phyloP scores from a whole-genome alignment of 2,888 invertebrate genomes.

The Cryptocephalus moraei region DNA sequence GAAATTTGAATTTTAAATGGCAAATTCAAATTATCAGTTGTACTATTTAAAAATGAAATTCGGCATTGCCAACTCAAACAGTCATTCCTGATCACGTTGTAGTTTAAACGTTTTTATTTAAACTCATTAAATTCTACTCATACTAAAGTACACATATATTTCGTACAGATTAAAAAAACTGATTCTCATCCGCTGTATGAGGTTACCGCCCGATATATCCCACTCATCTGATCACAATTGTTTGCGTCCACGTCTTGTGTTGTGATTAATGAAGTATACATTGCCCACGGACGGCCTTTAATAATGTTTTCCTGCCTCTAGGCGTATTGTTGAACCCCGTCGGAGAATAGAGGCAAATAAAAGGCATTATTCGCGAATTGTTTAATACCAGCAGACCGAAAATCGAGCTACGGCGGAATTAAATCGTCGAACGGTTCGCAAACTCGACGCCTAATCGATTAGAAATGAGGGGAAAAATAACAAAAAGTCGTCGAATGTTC shows the following conservation, averaged over 20 bases:
- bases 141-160: neutral
- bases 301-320: conserved; percentile 23
- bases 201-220: neutral
- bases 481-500: too few relatives aligned
- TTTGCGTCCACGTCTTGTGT: conserved; percentile 3
- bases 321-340: conserved; percentile 32
- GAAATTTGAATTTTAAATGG: too few relatives aligned
- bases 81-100: too few relatives aligned
- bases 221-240: conserved; percentile 4
- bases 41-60: too few relatives aligned
- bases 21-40: too few relatives aligned
- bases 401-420: conserved; percentile 7
- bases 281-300: conserved; percentile 7
- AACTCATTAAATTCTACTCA: neutral
- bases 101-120: too few relatives aligned
- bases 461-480: conserved; percentile 13
- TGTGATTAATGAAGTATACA: conserved; percentile 14
- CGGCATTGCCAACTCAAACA: too few relatives aligned
- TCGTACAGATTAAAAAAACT: neutral
- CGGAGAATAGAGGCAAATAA: conserved; percentile 18
- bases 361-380: conserved; percentile 15
- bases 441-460: conserved; percentile 17
- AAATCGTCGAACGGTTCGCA: conserved; percentile 8
- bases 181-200: too few relatives aligned
- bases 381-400: conserved; percentile 20